phyloP scores from a whole-genome alignment of 2,797 vertebrate genomes.

The Cygnus olor region DNA sequence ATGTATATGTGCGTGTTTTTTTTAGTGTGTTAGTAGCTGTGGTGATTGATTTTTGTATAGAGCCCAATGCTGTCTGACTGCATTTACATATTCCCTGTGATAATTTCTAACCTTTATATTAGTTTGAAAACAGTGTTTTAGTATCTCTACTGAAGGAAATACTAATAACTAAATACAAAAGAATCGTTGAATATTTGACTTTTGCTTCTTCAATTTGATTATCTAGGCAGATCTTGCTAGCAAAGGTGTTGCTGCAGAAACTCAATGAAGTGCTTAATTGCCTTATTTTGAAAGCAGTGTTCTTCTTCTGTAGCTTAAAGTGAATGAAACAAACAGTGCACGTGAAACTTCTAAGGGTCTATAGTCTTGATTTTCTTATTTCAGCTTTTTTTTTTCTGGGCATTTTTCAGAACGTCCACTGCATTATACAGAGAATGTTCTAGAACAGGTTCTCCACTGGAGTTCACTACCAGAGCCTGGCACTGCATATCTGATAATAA shows the following conservation, averaged over 20 bases:
- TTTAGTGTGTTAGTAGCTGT: neutral
- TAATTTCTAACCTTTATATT: neutral
- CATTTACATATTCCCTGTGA: neutral
- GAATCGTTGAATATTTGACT: neutral
- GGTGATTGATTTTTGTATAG: neutral
- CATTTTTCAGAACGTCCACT: conserved; percentile 88
- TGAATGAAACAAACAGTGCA: neutral
- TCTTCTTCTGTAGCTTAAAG: neutral
- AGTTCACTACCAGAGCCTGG: conserved; percentile 87
- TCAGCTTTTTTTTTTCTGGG: neutral
- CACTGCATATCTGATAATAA: conserved; percentile 90
- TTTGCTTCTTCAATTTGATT: neutral
- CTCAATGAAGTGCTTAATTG: neutral
- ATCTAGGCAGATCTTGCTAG: neutral
- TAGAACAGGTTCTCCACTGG: conserved; percentile 95
- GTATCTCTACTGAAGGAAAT: neutral
- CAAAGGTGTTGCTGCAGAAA: neutral
- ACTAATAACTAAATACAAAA: neutral
- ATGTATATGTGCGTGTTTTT: too few relatives aligned
- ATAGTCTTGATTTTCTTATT: neutral
- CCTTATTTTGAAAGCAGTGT: neutral
- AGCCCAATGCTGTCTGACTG: neutral
- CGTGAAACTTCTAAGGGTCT: neutral
- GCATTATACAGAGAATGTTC: conserved; percentile 91
- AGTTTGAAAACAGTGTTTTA: neutral